phyloP scores from a whole-genome alignment of 2,888 invertebrate species.

The Nomada fabriciana region DNA sequence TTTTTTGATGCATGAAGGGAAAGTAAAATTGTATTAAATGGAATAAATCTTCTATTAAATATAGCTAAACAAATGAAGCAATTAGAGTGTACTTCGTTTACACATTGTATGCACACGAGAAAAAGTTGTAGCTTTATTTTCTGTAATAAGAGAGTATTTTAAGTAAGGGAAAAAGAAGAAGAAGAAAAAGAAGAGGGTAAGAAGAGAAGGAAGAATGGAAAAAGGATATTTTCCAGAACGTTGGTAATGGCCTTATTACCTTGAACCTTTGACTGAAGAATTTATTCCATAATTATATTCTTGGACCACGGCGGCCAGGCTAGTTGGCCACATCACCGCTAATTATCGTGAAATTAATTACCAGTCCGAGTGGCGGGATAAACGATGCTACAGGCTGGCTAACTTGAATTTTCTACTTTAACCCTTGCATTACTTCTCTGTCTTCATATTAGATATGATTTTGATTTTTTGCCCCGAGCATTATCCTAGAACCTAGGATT shows the following conservation, averaged over 20 bases:
- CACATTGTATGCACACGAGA: too few species aligned
- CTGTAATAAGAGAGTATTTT: background rate
- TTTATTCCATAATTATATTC: conserved; percentile 75
- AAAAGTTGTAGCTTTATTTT: too few species aligned
- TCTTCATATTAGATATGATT: conserved; percentile 34
- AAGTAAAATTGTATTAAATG: too few species aligned
- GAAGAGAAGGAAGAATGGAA: conserved; percentile 7
- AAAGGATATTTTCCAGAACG: conserved; percentile 50
- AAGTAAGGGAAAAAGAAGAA: background rate
- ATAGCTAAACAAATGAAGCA: too few species aligned
- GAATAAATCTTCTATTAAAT: too few species aligned
- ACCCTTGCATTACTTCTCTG: conserved; percentile 34
- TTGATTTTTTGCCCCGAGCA: conserved; percentile 48
- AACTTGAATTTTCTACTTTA: conserved; percentile 55
- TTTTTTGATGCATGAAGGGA: too few species aligned
- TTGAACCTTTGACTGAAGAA: conserved; percentile 66
- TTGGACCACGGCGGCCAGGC: conserved; percentile 33
- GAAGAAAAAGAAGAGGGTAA: conserved; percentile 6
- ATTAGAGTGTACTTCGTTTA: too few species aligned
- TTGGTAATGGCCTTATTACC: conserved; percentile 66
- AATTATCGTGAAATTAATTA: conserved; percentile 80
- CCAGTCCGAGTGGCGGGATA: conserved; percentile 73
- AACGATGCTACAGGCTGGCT: conserved; percentile 67
- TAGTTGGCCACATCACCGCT: conserved; percentile 63
- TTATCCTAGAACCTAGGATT: conserved; percentile 48